These are phyloP conservation scores for Drosophila punjabiensis DNA, from an alignment of 1,140 invertebrate genomes.

Conservation along the genomic window DNA sequence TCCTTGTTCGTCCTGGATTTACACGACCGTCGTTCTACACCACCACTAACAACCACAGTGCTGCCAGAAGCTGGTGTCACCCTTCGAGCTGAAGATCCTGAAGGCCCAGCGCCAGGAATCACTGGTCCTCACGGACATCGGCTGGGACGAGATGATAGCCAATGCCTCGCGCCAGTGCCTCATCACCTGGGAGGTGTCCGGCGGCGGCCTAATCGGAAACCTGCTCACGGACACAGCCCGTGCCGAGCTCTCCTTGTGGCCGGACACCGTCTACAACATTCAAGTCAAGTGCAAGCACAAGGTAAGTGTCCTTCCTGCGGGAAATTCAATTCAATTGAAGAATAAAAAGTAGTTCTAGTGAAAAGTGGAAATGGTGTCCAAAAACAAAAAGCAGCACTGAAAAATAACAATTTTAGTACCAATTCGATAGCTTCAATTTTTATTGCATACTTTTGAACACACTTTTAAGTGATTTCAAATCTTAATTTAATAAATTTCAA, in stretches of 20 bases:
- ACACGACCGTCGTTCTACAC: neutral
- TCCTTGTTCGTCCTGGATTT: slow-evolving; percentile 22
- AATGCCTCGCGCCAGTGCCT: slow-evolving; percentile 89
- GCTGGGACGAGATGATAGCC: slow-evolving; percentile 89
- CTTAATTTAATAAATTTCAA: neutral
- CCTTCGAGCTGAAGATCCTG: slow-evolving; percentile 65
- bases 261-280: slow-evolving; percentile 92
- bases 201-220: slow-evolving; percentile 93
- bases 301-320: slow-evolving; percentile 54
- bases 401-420: neutral
- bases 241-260: slow-evolving; percentile 92
- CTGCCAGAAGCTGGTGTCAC: slow-evolving; percentile 63
- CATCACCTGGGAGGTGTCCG: slow-evolving; percentile 93
- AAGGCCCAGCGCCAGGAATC: slow-evolving; percentile 78
- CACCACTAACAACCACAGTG: slow-evolving; percentile 54
- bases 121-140: slow-evolving; percentile 91
- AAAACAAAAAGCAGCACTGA: neutral
- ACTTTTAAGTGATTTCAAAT: neutral
- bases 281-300: slow-evolving; percentile 88
- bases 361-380: neutral
- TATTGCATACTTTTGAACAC: neutral
- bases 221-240: slow-evolving; percentile 92
- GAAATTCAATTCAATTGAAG: neutral
- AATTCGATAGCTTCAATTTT: neutral
- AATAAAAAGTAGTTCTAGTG: neutral